Evolutionary conservation across 2,113 vertebrate species (phyloP), one percentile per base, ranked within the genome.

Genomic region (Dromas ardeola): DNA sequence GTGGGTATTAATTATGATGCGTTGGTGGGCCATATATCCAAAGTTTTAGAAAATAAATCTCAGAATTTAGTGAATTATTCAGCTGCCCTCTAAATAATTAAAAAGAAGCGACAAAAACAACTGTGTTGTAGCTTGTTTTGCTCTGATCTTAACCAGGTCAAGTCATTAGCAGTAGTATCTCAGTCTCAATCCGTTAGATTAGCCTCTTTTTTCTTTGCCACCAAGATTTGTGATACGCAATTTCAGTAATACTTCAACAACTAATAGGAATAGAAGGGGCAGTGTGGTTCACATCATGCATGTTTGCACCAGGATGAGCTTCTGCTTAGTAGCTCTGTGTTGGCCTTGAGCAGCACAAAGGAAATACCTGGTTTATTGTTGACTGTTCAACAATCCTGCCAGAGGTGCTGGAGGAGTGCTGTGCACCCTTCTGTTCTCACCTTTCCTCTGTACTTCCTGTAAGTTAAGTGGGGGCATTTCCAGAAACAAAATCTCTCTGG

Each of bases 1-100:
- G 99, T 99, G 92, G 89, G 98, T 98, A 93, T 72, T 73, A 65
- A 40, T 81, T 61, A 34, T 6, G 45, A 53, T 55, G 40, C 29
- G 12, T 16, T 1, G 2, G 10, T 49, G 27, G 30, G 61, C 47
- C 55, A 55, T 47, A 23, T 2, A 3, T 61, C 27, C 79, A 13
- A n/a, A 63, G 23, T 58, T 53, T 71, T 59, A 30, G 22, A 66
- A 84, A 86, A 43, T 50, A 20, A 42, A 45, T 38, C 18, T 87
- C 65, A 79, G 32, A 43, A 21, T 61, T 30, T 23, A 47, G 10
- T 45, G 13, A 74, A 70, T 86, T 52, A 49, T 84, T 78, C 40
- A 78, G 4, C 6, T 70, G 6, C 36, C 50, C 38, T 83, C 67
- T 38, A 26, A 76, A 27, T 63, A 87, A 76, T 47, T 30, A 72